phyloP scores from a whole-genome alignment of 2,113 vertebrate species.

The Caranx ignobilis region DNA sequence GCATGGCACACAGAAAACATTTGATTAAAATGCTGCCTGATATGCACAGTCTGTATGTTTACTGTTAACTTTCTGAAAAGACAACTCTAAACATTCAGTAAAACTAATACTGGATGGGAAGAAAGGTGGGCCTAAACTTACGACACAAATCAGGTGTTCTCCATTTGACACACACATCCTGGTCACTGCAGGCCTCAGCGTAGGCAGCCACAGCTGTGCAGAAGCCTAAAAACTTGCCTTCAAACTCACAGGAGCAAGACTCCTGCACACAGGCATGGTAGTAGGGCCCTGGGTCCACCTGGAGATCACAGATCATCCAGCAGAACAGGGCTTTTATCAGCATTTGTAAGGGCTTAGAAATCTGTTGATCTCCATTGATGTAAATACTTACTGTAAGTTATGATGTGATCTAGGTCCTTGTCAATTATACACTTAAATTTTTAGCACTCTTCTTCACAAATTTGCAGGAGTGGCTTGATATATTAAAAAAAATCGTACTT shows the following conservation, averaged over 20 bases:
- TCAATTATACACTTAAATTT: neutral
- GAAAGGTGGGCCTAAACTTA: slow-evolving; percentile 71
- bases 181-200: slow-evolving; percentile 85
- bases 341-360: neutral
- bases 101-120: neutral
- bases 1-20: too few relatives aligned
- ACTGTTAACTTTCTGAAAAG: too few relatives aligned
- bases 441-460: neutral
- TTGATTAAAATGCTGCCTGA: too few relatives aligned
- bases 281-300: slow-evolving; percentile 88
- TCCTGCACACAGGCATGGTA: slow-evolving; percentile 87
- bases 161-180: slow-evolving; percentile 85
- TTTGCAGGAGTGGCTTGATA: neutral
- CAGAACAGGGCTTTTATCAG: neutral
- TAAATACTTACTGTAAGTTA: neutral
- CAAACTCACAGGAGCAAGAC: slow-evolving; percentile 88
- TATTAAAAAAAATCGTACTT: slow-evolving; percentile 72
- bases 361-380: neutral
- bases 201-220: slow-evolving; percentile 89
- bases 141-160: slow-evolving; percentile 89
- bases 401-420: neutral
- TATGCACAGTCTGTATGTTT: too few relatives aligned
- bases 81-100: neutral
- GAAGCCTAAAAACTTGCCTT: slow-evolving; percentile 89
- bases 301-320: slow-evolving; percentile 8